A percentile compares a stretch with the other conserved stretches of the same genome.
These are phyloP conservation scores for Globodera rostochiensis DNA, from an alignment of 1,140 invertebrate genomes.

Conservation along the genomic window DNA sequence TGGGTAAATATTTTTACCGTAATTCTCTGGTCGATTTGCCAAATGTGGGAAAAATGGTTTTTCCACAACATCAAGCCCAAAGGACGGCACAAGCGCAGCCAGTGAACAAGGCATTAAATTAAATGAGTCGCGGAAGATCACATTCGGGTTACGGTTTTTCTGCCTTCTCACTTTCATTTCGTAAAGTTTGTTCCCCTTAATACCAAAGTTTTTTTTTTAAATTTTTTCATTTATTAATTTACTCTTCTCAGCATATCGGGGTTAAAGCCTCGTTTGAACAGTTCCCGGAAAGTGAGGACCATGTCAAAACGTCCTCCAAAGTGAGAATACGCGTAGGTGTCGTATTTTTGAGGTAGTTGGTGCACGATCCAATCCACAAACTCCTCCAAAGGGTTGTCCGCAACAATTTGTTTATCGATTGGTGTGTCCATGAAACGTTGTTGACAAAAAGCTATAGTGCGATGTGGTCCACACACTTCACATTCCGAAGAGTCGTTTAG, in stretches of 20 bases:
- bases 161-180: not conserved
- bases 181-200: not conserved
- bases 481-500: not conserved
- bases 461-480: not conserved
- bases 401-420: not conserved
- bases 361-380: not conserved
- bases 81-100: slow-evolving; percentile 16
- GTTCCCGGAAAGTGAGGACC: not conserved
- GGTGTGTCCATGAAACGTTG: not conserved
- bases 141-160: not conserved
- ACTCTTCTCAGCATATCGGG: not conserved
- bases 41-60: slow-evolving; percentile 31
- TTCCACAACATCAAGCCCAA: slow-evolving; percentile 14
- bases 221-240: not conserved
- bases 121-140: slow-evolving; percentile 16
- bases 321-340: not conserved
- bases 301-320: slow-evolving; percentile 12
- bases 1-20: slow-evolving; percentile 12
- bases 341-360: not conserved
- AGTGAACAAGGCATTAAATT: slow-evolving; percentile 15
- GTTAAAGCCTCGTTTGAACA: not conserved
- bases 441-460: not conserved
- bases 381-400: not conserved
- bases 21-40: slow-evolving; percentile 27
- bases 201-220: too few species aligned